A percentile compares a stretch with the other conserved stretches of the same genome.
These are phyloP conservation scores for Coptodon bakossiorum DNA, from an alignment of 2,113 vertebrate species.

Conservation along the genomic window DNA sequence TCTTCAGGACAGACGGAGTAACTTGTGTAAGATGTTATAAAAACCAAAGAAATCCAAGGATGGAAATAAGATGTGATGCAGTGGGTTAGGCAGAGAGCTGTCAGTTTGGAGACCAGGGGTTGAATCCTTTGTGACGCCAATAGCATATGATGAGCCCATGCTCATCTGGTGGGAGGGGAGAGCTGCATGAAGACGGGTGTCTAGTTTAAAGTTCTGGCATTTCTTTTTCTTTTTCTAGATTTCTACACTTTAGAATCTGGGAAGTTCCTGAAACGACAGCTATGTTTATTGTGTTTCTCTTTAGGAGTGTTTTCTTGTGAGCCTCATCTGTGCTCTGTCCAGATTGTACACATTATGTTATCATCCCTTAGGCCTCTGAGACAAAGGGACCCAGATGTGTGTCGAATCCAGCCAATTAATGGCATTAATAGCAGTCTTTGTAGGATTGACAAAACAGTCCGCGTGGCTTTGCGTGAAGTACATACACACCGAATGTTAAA, in stretches of 20 bases:
- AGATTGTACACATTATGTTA: background rate
- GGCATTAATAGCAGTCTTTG: constrained; percentile 33
- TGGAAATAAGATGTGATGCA: background rate
- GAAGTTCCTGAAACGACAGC: background rate
- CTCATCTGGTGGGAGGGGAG: background rate
- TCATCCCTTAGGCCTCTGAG: background rate
- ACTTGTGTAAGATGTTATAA: background rate
- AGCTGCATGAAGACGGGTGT: background rate
- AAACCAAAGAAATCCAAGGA: background rate
- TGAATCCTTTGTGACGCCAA: background rate
- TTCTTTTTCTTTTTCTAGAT: background rate
- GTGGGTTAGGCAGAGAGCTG: background rate
- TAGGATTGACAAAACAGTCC: constrained; percentile 5
- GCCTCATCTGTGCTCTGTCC: background rate
- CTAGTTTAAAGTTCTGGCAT: background rate
- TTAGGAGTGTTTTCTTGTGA: background rate
- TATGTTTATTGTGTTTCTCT: background rate
- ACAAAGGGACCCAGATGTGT: constrained; percentile 46
- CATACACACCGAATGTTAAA: background rate
- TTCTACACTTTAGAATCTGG: background rate
- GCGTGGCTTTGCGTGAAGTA: background rate
- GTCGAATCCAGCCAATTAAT: constrained; percentile 39
- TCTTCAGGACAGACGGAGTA: background rate
- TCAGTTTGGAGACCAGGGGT: background rate
- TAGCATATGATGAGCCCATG: background rate